phyloP scores from a whole-genome alignment of 2,888 invertebrate species.

The Dasypogon diadema region DNA sequence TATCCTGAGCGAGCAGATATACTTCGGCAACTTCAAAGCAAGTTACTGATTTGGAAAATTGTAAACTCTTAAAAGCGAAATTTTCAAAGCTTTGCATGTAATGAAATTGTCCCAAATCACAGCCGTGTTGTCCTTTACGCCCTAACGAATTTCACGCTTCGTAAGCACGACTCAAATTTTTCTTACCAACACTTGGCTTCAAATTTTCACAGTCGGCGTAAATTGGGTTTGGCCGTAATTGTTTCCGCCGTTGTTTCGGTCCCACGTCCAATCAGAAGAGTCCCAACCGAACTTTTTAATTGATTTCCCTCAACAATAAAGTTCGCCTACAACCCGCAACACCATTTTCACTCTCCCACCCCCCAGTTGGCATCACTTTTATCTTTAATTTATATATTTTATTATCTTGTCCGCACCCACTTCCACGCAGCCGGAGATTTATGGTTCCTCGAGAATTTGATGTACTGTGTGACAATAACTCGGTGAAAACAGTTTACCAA shows the following conservation, averaged over 20 bases:
- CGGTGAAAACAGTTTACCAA: not conserved
- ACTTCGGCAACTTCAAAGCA: constrained; percentile 40
- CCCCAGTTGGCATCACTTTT: not conserved
- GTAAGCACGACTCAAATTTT: constrained; percentile 28
- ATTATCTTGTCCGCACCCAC: not conserved
- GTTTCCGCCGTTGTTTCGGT: not conserved
- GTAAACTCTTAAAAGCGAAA: constrained; percentile 38
- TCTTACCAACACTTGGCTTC: constrained; percentile 2
- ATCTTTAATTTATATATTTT: not conserved
- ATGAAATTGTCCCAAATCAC: constrained; percentile 47
- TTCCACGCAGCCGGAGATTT: not conserved
- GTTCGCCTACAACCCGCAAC: too few relatives aligned
- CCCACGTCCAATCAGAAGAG: not conserved
- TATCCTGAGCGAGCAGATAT: constrained; percentile 1
- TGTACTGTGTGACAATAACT: not conserved
- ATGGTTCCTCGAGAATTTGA: not conserved
- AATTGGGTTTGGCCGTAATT: constrained; percentile 21
- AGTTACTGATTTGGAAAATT: constrained; percentile 47
- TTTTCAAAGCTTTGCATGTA: constrained; percentile 29
- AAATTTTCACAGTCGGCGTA: constrained; percentile 2
- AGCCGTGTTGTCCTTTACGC: constrained; percentile 42
- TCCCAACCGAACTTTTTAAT: not conserved
- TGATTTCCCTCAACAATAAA: not conserved
- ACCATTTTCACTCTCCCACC: too few relatives aligned
- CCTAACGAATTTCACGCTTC: constrained; percentile 37